Conservation (phyloP, 2,797 vertebrate species). For the Eremophila alpestris region DNA sequence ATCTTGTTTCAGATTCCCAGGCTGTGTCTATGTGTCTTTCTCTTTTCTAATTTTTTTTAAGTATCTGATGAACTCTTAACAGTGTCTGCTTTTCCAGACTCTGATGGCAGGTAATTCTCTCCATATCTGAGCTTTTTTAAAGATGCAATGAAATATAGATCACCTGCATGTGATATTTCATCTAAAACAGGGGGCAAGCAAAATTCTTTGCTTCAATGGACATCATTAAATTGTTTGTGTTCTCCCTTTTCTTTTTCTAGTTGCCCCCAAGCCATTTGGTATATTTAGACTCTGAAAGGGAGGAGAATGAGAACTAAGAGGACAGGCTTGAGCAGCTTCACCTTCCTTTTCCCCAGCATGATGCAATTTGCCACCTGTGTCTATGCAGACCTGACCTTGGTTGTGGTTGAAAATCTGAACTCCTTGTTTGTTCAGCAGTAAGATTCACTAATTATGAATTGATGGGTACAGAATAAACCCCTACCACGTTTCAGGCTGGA, state of each 20-base stretch:
- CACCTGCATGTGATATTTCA: neutral
- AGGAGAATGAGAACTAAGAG: neutral
- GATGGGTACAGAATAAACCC: neutral
- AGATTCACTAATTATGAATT: neutral
- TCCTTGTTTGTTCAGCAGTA: neutral
- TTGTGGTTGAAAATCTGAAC: neutral
- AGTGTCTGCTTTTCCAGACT: neutral
- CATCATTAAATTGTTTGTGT: neutral
- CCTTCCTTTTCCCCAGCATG: neutral
- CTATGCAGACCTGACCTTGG: neutral
- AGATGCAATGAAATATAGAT: neutral
- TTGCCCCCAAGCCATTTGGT: neutral
- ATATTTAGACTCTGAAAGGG: neutral
- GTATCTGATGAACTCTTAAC: neutral
- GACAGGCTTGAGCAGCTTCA: neutral
- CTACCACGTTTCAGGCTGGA: neutral
- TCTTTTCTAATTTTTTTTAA: neutral
- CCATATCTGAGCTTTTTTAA: neutral
- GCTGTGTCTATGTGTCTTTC: neutral
- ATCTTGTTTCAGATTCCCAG: neutral
- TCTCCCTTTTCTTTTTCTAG: neutral
- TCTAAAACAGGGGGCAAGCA: neutral
- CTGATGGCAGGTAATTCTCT: neutral
- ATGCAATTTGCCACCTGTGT: neutral
- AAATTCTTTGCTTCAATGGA: neutral